A percentile compares a stretch with the other conserved stretches of the same genome.
Evolutionary conservation across 2,113 vertebrate species (phyloP).

Genomic region (Canis aureus): DNA sequence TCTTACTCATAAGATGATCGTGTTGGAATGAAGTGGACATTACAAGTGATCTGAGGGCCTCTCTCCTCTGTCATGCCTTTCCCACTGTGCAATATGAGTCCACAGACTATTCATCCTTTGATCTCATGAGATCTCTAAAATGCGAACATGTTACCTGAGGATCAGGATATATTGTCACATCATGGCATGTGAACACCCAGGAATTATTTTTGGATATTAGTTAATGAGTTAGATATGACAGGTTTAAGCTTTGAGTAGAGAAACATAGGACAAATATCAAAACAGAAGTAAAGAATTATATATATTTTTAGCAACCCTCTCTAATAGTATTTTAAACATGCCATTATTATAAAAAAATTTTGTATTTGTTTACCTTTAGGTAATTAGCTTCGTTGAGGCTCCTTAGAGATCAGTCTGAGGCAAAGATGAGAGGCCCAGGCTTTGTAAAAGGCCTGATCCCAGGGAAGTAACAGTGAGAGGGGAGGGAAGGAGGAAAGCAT

Average conservation of each 20-base stretch:
- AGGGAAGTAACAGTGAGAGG: background rate
- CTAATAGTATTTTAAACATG: background rate
- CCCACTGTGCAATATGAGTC: background rate
- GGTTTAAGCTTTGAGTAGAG: background rate
- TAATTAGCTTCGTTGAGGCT: background rate
- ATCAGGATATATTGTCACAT: background rate
- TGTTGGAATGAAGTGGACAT: background rate
- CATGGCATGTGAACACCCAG: background rate
- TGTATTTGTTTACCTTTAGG: background rate
- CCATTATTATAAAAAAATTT: background rate
- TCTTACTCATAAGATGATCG: background rate
- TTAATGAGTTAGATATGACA: conserved; percentile 19
- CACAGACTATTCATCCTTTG: background rate
- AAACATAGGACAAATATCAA: background rate
- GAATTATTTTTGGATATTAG: conserved; percentile 27
- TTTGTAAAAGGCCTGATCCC: background rate
- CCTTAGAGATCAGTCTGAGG: background rate
- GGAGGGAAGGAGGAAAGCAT: background rate
- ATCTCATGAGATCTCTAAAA: conserved; percentile 39
- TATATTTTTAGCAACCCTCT: background rate
- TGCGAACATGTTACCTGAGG: background rate
- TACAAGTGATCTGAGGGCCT: background rate
- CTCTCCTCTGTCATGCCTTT: background rate
- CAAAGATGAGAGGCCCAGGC: background rate
- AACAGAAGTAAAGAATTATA: background rate